These are phyloP conservation scores for Symphodus melops DNA, from an alignment of 2,113 vertebrate species.

Conservation along the genomic window DNA sequence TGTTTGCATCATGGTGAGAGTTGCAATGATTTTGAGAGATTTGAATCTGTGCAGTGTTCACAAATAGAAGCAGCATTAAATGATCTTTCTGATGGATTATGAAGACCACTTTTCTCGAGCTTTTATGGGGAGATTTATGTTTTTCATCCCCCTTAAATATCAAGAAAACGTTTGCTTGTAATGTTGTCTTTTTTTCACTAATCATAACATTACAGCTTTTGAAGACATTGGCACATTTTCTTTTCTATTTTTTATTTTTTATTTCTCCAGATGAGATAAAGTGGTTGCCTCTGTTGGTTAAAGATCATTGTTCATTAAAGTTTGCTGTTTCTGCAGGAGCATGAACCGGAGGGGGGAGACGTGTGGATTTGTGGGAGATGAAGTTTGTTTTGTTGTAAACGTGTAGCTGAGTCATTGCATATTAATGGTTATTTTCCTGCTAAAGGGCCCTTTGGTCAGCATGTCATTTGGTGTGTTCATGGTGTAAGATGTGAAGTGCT, in stretches of 20 bases:
- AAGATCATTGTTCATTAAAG: neutral
- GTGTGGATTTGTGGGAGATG: neutral
- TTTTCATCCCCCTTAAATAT: too few relatives aligned
- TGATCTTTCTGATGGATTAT: neutral
- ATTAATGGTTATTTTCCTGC: neutral
- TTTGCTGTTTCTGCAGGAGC: neutral
- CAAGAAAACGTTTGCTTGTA: too few relatives aligned
- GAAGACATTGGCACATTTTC: neutral
- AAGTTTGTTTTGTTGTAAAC: neutral
- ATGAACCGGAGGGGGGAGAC: neutral
- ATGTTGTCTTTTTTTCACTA: too few relatives aligned
- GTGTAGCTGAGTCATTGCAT: neutral
- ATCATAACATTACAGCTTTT: neutral
- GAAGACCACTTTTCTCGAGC: neutral
- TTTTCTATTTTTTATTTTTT: too few relatives aligned
- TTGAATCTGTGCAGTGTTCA: neutral
- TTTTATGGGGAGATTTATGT: too few relatives aligned
- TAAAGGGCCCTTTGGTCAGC: neutral
- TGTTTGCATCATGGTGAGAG: slow-evolving; percentile 17
- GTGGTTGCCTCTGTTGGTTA: neutral
- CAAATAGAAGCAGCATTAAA: neutral
- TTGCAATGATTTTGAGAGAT: neutral
- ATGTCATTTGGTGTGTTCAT: neutral
- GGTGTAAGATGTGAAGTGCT: neutral
- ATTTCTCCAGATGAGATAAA: neutral